Base-by-base conservation (phyloP, 1,140 invertebrate species). In the Papilio xuthus region DNA sequence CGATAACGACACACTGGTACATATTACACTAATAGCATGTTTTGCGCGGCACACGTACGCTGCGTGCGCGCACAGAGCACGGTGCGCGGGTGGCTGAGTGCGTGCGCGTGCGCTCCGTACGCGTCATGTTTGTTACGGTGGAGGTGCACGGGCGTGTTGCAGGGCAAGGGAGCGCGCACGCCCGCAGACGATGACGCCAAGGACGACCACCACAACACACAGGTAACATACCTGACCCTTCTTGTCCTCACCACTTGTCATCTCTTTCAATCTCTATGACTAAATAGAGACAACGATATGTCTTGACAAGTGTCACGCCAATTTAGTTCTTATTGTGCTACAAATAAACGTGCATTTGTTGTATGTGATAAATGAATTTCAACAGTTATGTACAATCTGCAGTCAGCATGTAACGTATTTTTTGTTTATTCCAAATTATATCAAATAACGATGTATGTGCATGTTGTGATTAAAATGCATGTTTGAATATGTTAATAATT, bases 141-240 rank as follows among this genome's bases (percentile, higher is more conserved):
- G 86, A 76, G 88, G 81, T 84, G 85, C 83, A 83, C 84, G 85
- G 67, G 78, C 78, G 83, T 92, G 89, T 93, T 92, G 82, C 90
- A 92, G 91, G 90, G 91, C 78, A 93, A 93, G 85, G 89, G 89
- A 79, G 89, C 88, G 89, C 89, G 88, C 73, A 88, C 88, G 56
- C 89, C 90, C 80, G 82, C 82, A 37, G 89, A 89, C 37, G 88
- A 89, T 77, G 87, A 82, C 60, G 23, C 70, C 69, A 76, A 84
- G 67, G 79, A 79, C 72, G 87, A 85, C 12, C 77, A 69, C 15
- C 73, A 79, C 37, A 81, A 78, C 20, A 53, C 77, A 26, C 87
- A 89, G 87, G 87, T 89, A 83, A 82, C n/a, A 67, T 28, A 26
- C 60, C 2, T 67, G 3, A 28, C 10, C 26, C 60, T 67, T 67